Conservation (phyloP, 1,140 invertebrate genomes). For the Drosophila subobscura region DNA sequence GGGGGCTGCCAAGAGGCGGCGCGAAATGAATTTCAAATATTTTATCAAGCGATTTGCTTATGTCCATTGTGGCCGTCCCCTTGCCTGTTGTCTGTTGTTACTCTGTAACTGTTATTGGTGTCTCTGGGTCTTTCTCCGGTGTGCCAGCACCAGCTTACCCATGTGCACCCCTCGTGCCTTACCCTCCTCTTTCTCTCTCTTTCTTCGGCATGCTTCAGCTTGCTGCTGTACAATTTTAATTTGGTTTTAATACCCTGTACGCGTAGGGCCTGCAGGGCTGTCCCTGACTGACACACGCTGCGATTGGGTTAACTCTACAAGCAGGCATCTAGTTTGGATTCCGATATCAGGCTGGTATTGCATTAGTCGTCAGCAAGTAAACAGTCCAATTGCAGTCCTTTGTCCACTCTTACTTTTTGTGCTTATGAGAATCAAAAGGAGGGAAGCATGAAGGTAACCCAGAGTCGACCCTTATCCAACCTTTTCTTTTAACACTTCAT, state of each 20-base stretch:
- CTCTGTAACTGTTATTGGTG: conserved; percentile 22
- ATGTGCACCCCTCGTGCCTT: too few relatives aligned
- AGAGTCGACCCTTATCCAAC: conserved; percentile 5
- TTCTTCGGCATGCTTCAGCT: conserved; percentile 7
- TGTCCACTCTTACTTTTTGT: too few relatives aligned
- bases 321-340: too few relatives aligned
- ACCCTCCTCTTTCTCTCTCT: not conserved
- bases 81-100: not conserved
- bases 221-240: conserved; percentile 8
- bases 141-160: too few relatives aligned
- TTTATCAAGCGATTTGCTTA: conserved; percentile 61
- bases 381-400: too few relatives aligned
- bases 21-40: conserved; percentile 77
- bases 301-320: too few relatives aligned
- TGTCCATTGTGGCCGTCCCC: conserved; percentile 19
- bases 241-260: not conserved
- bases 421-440: too few relatives aligned
- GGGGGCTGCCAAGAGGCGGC: conserved; percentile 47
- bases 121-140: conserved; percentile 1
- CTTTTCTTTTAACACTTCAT: not conserved
- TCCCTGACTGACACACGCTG: not conserved
- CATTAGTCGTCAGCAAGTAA: too few relatives aligned
- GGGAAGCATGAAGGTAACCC: too few relatives aligned
- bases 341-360: too few relatives aligned
- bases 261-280: too few relatives aligned